phyloP scores from a whole-genome alignment of 2,888 invertebrate species.

The Cephonodes hylas region DNA sequence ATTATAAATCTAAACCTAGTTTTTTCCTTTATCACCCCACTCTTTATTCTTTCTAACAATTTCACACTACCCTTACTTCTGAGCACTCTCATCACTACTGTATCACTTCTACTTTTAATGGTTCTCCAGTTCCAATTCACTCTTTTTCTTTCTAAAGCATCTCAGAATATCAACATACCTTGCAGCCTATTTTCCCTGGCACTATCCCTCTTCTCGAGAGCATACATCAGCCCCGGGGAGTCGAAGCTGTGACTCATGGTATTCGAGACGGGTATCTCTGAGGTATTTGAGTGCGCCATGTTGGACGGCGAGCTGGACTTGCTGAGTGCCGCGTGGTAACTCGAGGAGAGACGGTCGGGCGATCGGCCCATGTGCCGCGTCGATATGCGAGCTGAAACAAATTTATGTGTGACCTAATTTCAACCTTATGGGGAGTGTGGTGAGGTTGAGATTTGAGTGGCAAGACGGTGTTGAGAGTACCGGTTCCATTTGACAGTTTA shows the following conservation, averaged over 20 bases:
- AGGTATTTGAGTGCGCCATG: constrained; percentile 57
- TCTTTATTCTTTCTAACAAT: no score
- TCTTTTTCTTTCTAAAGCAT: no score
- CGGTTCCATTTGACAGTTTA: no score
- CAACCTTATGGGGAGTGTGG: no score
- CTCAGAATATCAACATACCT: constrained; percentile 31
- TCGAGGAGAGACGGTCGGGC: constrained; percentile 87
- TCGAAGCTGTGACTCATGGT: constrained; percentile 66
- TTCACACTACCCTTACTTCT: no score
- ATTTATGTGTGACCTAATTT: no score
- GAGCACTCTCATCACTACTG: no score
- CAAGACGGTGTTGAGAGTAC: background rate
- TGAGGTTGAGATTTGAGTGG: no score
- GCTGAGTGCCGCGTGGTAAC: constrained; percentile 81
- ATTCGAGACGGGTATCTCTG: constrained; percentile 45
- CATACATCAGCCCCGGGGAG: constrained; percentile 50
- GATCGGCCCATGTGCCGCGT: constrained; percentile 77
- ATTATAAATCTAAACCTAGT: no score
- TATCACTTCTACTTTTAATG: no score
- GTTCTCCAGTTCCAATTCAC: no score
- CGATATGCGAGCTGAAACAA: constrained; percentile 57
- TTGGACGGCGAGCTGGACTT: constrained; percentile 55
- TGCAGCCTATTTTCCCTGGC: constrained; percentile 29
- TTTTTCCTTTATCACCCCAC: no score
- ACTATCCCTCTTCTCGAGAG: constrained; percentile 37